Evolutionary conservation across 2,797 vertebrate genomes (phyloP).

Genomic region (Micropoecilia bifurca): DNA sequence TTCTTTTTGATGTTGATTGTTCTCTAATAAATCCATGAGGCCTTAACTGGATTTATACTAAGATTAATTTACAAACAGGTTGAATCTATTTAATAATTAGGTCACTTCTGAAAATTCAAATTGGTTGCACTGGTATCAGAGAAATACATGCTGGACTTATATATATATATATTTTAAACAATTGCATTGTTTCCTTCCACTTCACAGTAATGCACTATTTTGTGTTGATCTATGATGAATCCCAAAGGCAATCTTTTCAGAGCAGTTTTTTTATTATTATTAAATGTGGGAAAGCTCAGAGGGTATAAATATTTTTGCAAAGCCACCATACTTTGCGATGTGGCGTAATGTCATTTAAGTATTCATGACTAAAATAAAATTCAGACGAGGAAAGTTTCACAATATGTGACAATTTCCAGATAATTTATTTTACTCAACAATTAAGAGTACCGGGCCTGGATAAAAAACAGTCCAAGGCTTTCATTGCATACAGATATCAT

Average conservation of each 20-base stretch:
- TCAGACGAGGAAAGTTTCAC: conserved; percentile 21
- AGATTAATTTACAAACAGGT: background rate
- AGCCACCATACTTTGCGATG: background rate
- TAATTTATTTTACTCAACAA: conserved; percentile 42
- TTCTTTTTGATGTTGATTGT: background rate
- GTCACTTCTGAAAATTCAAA: background rate
- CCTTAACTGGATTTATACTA: background rate
- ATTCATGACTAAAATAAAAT: conserved; percentile 18
- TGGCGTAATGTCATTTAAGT: conserved; percentile 30
- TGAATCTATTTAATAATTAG: background rate
- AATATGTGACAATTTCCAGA: conserved; percentile 3
- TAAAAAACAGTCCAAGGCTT: conserved; percentile 39
- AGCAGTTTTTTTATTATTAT: too few relatives aligned
- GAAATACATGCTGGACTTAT: background rate
- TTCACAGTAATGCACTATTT: background rate
- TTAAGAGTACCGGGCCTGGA: conserved; percentile 32
- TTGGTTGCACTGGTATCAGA: background rate
- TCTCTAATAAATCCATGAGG: background rate
- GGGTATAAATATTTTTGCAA: background rate
- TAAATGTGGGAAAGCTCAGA: background rate
- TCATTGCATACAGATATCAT: conserved; percentile 52
- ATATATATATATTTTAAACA: background rate
- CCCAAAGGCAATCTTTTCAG: background rate
- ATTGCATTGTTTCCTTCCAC: background rate
- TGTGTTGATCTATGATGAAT: background rate